phyloP scores from a whole-genome alignment of 2,888 invertebrate species.

The Encarsia formosa region DNA sequence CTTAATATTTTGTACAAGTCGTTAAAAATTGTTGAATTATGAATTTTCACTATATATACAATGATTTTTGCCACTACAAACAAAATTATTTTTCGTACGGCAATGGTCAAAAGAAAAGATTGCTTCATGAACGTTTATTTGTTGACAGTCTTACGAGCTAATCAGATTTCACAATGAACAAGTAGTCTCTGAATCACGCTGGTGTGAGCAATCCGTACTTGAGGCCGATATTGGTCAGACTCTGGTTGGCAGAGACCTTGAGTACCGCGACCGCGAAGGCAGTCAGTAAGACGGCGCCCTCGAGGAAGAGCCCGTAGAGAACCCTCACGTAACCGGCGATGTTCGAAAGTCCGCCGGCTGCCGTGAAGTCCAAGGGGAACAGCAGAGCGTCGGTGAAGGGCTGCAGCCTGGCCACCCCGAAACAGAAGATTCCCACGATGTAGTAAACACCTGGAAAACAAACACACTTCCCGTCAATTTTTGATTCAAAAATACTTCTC shows the following conservation, averaged over 20 bases:
- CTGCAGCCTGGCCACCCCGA: constrained; percentile 58
- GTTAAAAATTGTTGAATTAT: too few relatives aligned
- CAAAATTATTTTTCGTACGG: too few relatives aligned
- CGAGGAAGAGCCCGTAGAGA: constrained; percentile 65
- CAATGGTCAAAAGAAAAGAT: too few relatives aligned
- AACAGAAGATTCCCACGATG: constrained; percentile 57
- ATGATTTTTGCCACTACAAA: too few relatives aligned
- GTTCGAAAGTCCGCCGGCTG: constrained; percentile 63
- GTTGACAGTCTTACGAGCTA: too few relatives aligned
- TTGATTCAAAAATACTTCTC: neutral
- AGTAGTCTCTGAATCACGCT: too few relatives aligned
- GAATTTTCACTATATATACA: too few relatives aligned
- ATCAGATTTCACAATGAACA: too few relatives aligned
- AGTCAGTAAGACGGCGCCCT: constrained; percentile 63
- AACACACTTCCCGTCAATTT: neutral
- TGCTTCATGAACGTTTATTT: too few relatives aligned
- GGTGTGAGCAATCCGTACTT: constrained; percentile 56
- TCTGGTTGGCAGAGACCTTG: constrained; percentile 58
- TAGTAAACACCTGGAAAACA: constrained; percentile 54
- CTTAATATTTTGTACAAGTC: too few relatives aligned
- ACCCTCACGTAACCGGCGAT: constrained; percentile 59
- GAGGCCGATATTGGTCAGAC: constrained; percentile 56
- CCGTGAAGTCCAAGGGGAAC: constrained; percentile 69
- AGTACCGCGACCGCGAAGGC: constrained; percentile 60
- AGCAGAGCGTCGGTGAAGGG: constrained; percentile 56